phyloP scores from a whole-genome alignment of 92 coral and sea anemone genomes.

The Epizoanthus stellaris region DNA sequence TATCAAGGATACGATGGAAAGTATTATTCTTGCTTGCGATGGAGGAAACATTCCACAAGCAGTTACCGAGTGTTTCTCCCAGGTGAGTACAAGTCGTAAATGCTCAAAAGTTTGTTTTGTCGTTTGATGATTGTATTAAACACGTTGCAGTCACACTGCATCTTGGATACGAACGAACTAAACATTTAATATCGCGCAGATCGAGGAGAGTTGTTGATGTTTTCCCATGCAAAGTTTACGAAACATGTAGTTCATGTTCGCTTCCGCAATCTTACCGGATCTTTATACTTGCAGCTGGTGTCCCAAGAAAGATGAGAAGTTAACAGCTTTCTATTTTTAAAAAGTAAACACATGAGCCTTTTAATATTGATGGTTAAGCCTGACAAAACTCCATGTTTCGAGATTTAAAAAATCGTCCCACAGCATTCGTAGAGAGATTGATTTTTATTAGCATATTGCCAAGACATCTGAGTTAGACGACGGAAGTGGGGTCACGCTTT shows the following conservation, averaged over 20 bases:
- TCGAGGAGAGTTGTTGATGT: not conserved
- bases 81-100: conserved; percentile 55
- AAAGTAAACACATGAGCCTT: not conserved
- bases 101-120: not conserved
- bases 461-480: no score
- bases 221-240: not conserved
- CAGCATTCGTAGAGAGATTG: no score
- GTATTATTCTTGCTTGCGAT: conserved; percentile 85
- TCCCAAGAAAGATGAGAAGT: not conserved
- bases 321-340: not conserved
- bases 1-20: conserved; percentile 86
- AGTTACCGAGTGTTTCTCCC: conserved; percentile 82
- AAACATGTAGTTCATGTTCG: not conserved
- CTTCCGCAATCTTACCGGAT: conserved; percentile 3
- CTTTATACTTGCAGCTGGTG: not conserved
- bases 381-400: no score
- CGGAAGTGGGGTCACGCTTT: conserved; percentile 19
- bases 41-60: conserved; percentile 88
- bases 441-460: no score
- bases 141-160: not conserved
- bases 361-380: not conserved
- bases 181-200: no score
- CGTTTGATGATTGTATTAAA: not conserved
- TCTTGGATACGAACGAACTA: not conserved
- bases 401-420: no score